Base-by-base conservation (phyloP, 2,113 vertebrate species). In the Melierax canorus region DNA sequence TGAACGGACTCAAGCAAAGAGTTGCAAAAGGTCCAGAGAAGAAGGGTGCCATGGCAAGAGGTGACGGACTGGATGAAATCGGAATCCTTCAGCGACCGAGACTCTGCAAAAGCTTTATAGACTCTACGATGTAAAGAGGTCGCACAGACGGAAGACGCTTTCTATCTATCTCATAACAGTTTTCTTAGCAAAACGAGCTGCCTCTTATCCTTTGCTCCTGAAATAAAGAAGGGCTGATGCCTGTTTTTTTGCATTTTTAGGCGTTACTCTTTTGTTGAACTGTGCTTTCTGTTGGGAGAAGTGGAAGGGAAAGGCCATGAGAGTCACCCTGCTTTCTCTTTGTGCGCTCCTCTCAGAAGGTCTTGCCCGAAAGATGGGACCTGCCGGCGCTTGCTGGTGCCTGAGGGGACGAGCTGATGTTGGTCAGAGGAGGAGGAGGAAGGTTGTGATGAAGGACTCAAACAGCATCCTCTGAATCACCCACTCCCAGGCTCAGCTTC, bases 291-390 rank as follows among this genome's bases (percentile, higher is more conserved):
- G 2, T 4, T 0, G 2, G 26, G 51, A 21, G 6, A 15, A 8
- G 8, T 2, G 19, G 50, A 36, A 8, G 34, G 13, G 8, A 14
- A 43, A n/a, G n/a, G 18, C 12, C 5, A 1, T 0, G 2, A 30
- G 18, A 5, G 3, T 26, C 18, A 4, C 18, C 8, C 17, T 17
- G n/a, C 11, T 12, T 10, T 22, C 7, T 29, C 41, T 9, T 21
- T 2, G 4, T 0, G 2, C 34, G 58, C 20, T 53, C 13, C 55
- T 60, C 55, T 36, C 50, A 13, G 11, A 48, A 62, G 23, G 16
- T 5, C 23, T n/a, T 26, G 21, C 27, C 72, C 29, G 27, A 58
- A 78, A 38, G 39, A n/a, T n/a, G n/a, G n/a, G n/a, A n/a, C n/a
- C n/a, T n/a, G n/a, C n/a, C n/a, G n/a, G n/a, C n/a, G n/a, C n/a